Base-by-base conservation (phyloP, 2,888 invertebrate genomes). In the Tuberolachnus salignus region DNA sequence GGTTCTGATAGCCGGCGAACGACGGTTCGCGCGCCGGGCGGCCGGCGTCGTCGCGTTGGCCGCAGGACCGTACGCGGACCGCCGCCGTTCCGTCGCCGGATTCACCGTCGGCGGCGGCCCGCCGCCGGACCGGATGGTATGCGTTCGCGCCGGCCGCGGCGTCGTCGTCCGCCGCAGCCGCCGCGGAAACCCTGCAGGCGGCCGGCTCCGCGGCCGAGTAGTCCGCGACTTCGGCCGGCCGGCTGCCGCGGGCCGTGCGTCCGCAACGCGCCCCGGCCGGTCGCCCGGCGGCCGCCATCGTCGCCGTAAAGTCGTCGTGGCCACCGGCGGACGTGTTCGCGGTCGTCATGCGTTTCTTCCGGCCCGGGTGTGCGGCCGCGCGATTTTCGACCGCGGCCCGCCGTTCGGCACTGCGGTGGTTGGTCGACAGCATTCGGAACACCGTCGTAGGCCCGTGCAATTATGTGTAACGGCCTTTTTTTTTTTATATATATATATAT, bases 71-170 rank as follows among this genome's bases (percentile, higher is more conserved):
- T 53, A 14, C n/a, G 61, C 3, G 49, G 72, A 9, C 0, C 34
- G 34, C 10, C 11, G 42, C 21, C 53, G 73, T n/a, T 34, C 3
- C 16, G 42, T 13, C n/a, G 19, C 8, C 26, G n/a, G 3, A 3
- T n/a, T 34, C 11, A n/a, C 14, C 63, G 53, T 42, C 49, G 14
- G 11, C 51, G 42, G 16, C 8, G 13, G 13, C 1, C 44, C 53
- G 23, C 21, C 63, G 74, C 13, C 63, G 73, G 23, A 53, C 73
- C 42, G 73, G 63, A 73, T 53, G 63, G 53, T 63, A 42, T 21
- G 21, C 64, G 44, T 6, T 46, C 44, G 42, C 44, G 57, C 19
- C 51, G 19, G 34, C 72, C 23, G 44, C 1, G 34, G 53, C 21
- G 13, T 26, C 23, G 16, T 59, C 59, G 10, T 4, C 49, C 10